Conservation (phyloP, 2,113 vertebrate species). For the Silurus glanis region DNA sequence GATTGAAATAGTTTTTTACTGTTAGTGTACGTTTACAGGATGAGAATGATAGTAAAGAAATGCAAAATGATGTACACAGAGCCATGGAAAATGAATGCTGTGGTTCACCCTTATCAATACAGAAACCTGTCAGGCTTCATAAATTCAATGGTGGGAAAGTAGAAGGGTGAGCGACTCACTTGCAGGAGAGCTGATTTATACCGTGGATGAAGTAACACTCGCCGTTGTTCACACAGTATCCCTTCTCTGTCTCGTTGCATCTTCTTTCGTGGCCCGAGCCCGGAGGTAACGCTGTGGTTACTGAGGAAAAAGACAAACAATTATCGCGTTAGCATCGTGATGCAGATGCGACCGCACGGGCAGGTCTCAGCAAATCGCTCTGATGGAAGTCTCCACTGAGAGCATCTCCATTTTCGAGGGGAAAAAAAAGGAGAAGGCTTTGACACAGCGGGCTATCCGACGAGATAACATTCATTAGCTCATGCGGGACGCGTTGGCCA, state of each 20-base stretch:
- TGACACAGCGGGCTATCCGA: neutral
- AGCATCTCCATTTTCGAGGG: neutral
- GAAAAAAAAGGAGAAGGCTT: neutral
- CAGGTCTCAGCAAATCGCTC: neutral
- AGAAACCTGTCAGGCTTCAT: neutral
- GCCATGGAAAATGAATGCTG: neutral
- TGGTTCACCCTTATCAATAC: neutral
- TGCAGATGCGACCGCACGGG: neutral
- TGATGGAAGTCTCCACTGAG: neutral
- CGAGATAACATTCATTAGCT: slow-evolving; percentile 48
- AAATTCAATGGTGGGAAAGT: neutral
- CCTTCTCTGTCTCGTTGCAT: slow-evolving; percentile 95
- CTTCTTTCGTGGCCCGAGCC: slow-evolving; percentile 90
- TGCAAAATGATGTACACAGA: neutral
- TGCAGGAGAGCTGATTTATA: slow-evolving; percentile 96
- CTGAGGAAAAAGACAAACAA: slow-evolving; percentile 66
- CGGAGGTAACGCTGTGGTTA: slow-evolving; percentile 87
- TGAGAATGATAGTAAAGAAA: neutral
- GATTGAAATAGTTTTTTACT: too few species aligned
- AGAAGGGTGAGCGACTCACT: slow-evolving; percentile 80
- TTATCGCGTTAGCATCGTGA: neutral
- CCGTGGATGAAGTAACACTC: slow-evolving; percentile 97
- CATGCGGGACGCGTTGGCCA: neutral
- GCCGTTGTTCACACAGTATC: slow-evolving; percentile 95
- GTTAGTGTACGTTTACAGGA: neutral